Evolutionary conservation across 2,888 invertebrate species (phyloP).

Genomic region (Idaea straminata): DNA sequence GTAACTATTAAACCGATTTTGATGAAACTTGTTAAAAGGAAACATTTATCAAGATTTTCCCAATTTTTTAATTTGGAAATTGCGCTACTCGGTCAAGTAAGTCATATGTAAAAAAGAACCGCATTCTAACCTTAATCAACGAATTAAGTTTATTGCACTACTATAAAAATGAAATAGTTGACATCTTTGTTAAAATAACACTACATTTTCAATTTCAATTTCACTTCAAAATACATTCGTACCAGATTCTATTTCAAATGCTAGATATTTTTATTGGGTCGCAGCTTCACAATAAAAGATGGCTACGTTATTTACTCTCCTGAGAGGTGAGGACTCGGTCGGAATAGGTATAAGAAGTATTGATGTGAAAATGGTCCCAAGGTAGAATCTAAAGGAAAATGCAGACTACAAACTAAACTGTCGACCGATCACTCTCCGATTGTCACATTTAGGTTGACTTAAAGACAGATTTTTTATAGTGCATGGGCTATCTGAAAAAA

Average conservation of each 20-base stretch:
- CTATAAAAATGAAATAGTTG: no score
- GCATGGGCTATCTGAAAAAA: no score
- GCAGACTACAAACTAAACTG: neutral
- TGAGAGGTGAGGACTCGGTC: conserved; percentile 3
- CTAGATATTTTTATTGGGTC: conserved; percentile 16
- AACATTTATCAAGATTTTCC: no score
- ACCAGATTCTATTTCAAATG: conserved; percentile 21
- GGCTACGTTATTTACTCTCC: conserved; percentile 31
- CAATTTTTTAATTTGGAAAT: no score
- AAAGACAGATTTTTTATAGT: no score
- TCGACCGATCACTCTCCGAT: neutral
- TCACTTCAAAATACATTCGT: conserved; percentile 9
- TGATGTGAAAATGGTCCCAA: conserved; percentile 21
- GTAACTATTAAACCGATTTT: no score
- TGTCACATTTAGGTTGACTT: no score
- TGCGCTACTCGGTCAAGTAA: no score
- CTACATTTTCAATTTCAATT: neutral
- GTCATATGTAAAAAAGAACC: no score
- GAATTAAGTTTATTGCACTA: no score
- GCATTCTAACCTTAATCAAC: no score
- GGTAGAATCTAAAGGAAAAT: conserved; percentile 22
- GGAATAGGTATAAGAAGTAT: neutral
- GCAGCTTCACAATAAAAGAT: conserved; percentile 35
- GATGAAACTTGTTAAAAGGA: no score
- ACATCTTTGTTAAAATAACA: neutral